Evolutionary conservation across 2,797 vertebrate species (phyloP).

Genomic region (Coccyzus lansbergi): DNA sequence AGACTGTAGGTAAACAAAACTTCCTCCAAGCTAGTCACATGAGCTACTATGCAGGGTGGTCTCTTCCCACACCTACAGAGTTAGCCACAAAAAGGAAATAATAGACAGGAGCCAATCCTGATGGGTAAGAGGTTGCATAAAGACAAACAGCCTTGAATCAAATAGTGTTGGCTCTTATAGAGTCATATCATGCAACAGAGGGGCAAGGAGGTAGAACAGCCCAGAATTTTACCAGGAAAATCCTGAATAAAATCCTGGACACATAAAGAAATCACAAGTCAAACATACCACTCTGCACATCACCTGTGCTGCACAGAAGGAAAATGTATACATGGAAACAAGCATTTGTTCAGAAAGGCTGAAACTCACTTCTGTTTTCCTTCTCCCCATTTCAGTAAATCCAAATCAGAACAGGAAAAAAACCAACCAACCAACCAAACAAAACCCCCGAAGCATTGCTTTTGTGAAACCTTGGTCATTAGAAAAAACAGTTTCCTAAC

Average conservation of each 20-base stretch:
- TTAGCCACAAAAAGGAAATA: neutral
- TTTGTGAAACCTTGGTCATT: neutral
- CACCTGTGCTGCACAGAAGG: neutral
- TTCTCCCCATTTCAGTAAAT: neutral
- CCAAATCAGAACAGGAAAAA: neutral
- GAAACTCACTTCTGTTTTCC: neutral
- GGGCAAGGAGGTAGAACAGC: neutral
- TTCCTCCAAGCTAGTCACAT: neutral
- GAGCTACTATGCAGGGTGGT: neutral
- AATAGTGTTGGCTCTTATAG: neutral
- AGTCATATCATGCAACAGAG: neutral
- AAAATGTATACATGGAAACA: rapidly evolving
- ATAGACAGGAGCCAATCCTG: neutral
- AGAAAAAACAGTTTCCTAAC: neutral
- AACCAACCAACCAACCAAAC: neutral
- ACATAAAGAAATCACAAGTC: neutral
- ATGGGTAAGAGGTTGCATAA: neutral
- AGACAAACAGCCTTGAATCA: neutral
- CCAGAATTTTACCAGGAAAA: neutral
- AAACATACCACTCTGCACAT: neutral
- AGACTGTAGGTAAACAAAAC: neutral
- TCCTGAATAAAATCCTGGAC: neutral
- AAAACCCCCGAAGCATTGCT: neutral
- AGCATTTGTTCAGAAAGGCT: neutral
- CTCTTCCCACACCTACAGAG: neutral